Evolutionary conservation across 2,888 invertebrate species (phyloP).

Genomic region (Phortica okadai): DNA sequence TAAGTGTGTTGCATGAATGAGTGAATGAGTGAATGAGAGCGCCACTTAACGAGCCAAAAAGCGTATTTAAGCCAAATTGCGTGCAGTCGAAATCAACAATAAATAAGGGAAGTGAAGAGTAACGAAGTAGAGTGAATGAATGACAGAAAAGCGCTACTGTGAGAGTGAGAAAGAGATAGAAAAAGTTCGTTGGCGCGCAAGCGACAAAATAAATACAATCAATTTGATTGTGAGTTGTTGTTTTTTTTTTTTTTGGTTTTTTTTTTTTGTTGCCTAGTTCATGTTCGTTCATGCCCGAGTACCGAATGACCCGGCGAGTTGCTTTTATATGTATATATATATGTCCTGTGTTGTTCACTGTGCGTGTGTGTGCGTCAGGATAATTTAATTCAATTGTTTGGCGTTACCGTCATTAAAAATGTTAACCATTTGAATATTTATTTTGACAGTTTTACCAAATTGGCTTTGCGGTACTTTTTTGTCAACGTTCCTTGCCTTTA

Average conservation of each 20-base stretch:
- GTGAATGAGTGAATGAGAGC: slow-evolving; percentile 13
- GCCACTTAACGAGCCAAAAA: slow-evolving; percentile 67
- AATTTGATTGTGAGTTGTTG: slow-evolving; percentile 59
- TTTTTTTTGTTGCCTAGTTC: not conserved
- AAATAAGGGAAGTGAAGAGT: not conserved
- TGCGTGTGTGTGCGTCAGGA: slow-evolving; percentile 36
- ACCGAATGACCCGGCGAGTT: not conserved
- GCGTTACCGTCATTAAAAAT: slow-evolving; percentile 61
- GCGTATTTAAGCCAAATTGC: slow-evolving; percentile 64
- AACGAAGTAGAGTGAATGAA: not conserved
- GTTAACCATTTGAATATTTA: slow-evolving; percentile 41
- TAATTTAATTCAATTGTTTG: slow-evolving; percentile 63
- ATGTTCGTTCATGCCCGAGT: not conserved
- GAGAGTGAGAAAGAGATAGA: not conserved
- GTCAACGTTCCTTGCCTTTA: not conserved
- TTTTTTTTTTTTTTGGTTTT: not conserved
- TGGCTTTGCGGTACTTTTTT: not conserved
- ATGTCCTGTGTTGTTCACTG: no score
- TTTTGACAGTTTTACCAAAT: slow-evolving; percentile 22
- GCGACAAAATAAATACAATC: slow-evolving; percentile 65
- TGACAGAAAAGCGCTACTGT: slow-evolving; percentile 35
- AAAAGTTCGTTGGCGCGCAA: slow-evolving; percentile 36
- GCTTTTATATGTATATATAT: not conserved
- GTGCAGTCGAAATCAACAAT: slow-evolving; percentile 34
- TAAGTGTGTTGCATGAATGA: not conserved